Base-by-base conservation (phyloP, 2,113 vertebrate species). In the Pycnonotus jocosus region DNA sequence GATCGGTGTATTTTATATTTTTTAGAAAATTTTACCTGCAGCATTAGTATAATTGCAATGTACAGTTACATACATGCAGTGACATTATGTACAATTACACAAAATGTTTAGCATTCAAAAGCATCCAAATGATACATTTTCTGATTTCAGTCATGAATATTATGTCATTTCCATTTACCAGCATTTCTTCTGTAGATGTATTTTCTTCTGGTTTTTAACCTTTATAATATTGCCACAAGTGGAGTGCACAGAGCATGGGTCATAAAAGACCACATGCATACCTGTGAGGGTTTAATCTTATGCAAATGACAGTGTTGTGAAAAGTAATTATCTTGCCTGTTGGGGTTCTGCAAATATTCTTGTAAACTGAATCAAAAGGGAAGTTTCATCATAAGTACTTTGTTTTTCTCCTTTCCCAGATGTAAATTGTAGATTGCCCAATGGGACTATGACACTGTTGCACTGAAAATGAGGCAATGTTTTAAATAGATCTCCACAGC, bases 401-500 rank as follows among this genome's bases (percentile, higher is more conserved):
- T 66, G 64, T 38, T 83, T 92, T 93, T 61, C 62, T 70, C 22
- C 76, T 86, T 77, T 93, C 90, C 35, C 60, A 77, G 19, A 35
- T 83, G 56, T 42, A 70, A 86, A 58, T 1, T 9, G 35, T 48
- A 48, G 48, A 35, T 96, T 97, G 68, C 96, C 42, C 56, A 92
- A 94, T 0, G 2, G 27, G 56, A 19, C 86, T 77, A 8, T 78
- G 90, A 72, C 78, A 48, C 28, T 42, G 38, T 58, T 88, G 30
- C 28, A 25, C 58, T 86, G 56, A 62, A 92, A 88, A 83, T 86
- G 82, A 90, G 38, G 92, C 88, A 95, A 94, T 86, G 50, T 86
- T 94, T 94, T 78, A 73, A 90, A 83, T 50, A n/a, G 20, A 81
- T 93, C 90, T 92, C 82, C 76, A 80, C 58, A 70, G 72, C 90